These are phyloP conservation scores for Perccottus glenii DNA, from an alignment of 2,113 vertebrate species.

Conservation along the genomic window DNA sequence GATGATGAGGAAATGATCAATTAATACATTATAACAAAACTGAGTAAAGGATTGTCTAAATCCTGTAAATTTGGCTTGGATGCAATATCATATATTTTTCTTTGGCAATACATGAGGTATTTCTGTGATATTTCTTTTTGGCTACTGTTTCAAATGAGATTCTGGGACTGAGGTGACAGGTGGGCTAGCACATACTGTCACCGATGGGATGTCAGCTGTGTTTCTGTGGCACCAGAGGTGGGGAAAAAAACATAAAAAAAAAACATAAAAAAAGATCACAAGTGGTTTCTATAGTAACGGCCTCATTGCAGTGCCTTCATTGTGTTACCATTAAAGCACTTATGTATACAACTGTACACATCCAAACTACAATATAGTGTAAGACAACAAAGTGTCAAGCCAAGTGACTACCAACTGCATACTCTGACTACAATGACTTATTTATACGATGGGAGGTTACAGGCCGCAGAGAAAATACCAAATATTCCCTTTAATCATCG, in stretches of 20 bases:
- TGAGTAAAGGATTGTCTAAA: no score
- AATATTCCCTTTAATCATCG: constrained; percentile 29
- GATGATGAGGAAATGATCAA: no score
- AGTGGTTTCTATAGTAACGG: no score
- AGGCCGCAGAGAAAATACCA: constrained; percentile 1
- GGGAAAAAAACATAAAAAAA: background rate
- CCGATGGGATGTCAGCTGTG: background rate
- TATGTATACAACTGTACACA: no score
- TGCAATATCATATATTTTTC: constrained; percentile 6
- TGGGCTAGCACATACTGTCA: background rate
- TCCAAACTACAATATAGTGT: no score
- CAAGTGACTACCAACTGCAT: no score
- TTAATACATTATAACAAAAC: no score
- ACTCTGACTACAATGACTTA: background rate
- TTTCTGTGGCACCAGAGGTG: background rate
- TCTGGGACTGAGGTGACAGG: constrained; percentile 3
- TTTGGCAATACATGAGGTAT: background rate
- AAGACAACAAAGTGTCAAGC: no score
- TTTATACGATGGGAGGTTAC: constrained; percentile 12
- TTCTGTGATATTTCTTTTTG: background rate
- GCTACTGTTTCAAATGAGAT: background rate
- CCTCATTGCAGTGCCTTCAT: no score
- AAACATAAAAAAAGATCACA: no score
- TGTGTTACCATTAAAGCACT: no score
- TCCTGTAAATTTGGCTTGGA: no score